A percentile compares a stretch with the other conserved stretches of the same genome.
Evolutionary conservation across 2,113 vertebrate genomes (phyloP).

Genomic region (Saccopteryx leptura): DNA sequence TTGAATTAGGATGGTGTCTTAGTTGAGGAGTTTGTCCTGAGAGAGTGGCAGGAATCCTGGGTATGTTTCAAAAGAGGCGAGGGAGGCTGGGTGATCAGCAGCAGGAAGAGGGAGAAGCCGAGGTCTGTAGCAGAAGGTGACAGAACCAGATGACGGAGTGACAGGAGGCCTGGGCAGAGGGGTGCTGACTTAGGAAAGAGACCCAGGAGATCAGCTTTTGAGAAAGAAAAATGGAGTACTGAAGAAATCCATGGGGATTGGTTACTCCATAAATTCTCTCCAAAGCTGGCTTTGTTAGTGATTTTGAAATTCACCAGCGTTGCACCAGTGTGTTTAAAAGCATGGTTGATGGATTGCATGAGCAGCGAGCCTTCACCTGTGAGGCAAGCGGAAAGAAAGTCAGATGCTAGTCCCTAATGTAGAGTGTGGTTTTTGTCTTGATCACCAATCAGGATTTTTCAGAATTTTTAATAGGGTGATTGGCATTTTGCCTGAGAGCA

Average conservation of each 20-base stretch:
- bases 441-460: constrained; percentile 39
- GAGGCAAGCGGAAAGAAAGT: neutral
- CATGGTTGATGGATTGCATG: neutral
- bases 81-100: neutral
- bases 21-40: neutral
- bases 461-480: neutral
- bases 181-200: neutral
- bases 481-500: neutral
- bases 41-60: neutral
- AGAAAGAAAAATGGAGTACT: neutral
- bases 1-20: neutral
- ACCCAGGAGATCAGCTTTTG: neutral
- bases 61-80: neutral
- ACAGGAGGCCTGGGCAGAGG: neutral
- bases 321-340: neutral
- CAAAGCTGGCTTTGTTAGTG: neutral
- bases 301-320: constrained; percentile 47
- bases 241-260: neutral
- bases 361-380: neutral
- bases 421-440: constrained; percentile 48
- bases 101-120: neutral
- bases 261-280: neutral
- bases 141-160: neutral
- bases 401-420: neutral
- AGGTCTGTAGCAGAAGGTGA: neutral